Evolutionary conservation across 2,888 invertebrate species (phyloP).

Genomic region (Andrena chrysosceles): DNA sequence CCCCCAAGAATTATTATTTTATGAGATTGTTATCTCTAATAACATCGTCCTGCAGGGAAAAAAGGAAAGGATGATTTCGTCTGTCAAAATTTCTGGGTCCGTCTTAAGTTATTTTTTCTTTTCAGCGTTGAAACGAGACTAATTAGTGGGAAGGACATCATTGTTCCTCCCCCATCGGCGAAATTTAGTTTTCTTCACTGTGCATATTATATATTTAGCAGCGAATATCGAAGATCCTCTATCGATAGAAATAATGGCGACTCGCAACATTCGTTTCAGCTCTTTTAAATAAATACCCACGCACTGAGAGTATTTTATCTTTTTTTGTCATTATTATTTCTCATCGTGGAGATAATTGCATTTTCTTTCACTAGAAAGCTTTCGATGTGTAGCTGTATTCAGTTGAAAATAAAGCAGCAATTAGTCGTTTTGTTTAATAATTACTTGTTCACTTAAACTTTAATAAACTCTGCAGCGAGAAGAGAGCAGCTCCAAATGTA

Average conservation of each 20-base stretch:
- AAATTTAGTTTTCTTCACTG: neutral
- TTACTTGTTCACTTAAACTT: no score
- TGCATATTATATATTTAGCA: no score
- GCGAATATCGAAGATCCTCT: neutral
- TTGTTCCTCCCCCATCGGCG: neutral
- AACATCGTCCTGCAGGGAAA: conserved; percentile 72
- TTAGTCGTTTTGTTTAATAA: no score
- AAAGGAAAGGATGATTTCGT: conserved; percentile 47
- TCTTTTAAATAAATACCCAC: no score
- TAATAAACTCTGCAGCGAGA: no score
- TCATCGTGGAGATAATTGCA: no score
- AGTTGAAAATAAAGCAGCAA: no score
- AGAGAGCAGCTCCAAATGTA: no score
- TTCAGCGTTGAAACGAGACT: conserved; percentile 2
- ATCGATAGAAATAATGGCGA: neutral
- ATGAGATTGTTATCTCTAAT: conserved; percentile 84
- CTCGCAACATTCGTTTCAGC: no score
- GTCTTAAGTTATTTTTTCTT: neutral
- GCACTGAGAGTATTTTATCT: neutral
- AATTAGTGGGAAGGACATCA: neutral
- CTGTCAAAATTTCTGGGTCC: conserved; percentile 43
- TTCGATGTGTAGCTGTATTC: no score
- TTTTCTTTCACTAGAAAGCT: no score
- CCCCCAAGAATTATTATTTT: conserved; percentile 81
- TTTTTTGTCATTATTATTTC: no score